Evolutionary conservation across 2,888 invertebrate genomes (phyloP).

Genomic region (Euclidia mi): DNA sequence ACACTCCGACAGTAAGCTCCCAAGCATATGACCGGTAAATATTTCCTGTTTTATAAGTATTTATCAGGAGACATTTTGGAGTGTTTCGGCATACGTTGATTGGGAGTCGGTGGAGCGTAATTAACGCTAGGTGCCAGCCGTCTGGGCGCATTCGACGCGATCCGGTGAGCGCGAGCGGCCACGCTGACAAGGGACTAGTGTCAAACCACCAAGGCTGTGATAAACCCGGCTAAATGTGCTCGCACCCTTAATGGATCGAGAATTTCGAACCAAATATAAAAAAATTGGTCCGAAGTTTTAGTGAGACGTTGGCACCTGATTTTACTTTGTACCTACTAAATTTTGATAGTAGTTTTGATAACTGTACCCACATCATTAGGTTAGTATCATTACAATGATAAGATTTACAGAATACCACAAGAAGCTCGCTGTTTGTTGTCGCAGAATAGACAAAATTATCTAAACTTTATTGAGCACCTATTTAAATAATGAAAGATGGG

Average conservation of each 20-base stretch:
- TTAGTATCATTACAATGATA: too few species aligned
- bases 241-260: constrained; percentile 1
- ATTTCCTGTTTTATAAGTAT: constrained; percentile 33
- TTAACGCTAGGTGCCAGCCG: constrained; percentile 79
- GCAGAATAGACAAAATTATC: too few species aligned
- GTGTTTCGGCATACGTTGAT: constrained; percentile 53
- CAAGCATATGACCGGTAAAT: constrained; percentile 33
- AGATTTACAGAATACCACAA: too few species aligned
- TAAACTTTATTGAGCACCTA: too few species aligned
- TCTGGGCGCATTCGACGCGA: constrained; percentile 75
- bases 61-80: constrained; percentile 35
- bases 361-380: too few species aligned
- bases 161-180: constrained; percentile 57
- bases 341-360: too few species aligned
- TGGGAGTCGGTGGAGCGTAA: constrained; percentile 70
- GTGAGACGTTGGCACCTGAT: neutral
- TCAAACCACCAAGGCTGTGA: constrained; percentile 25
- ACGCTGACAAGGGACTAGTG: constrained; percentile 42
- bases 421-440: too few species aligned
- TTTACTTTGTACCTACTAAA: too few species aligned
- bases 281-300: constrained; percentile 17
- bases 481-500: too few species aligned
- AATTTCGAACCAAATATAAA: too few species aligned
- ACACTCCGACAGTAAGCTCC: constrained; percentile 36
- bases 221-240: constrained; percentile 23